Conservation (phyloP, 2,888 invertebrate species). For the Diplazon laetatorius region DNA sequence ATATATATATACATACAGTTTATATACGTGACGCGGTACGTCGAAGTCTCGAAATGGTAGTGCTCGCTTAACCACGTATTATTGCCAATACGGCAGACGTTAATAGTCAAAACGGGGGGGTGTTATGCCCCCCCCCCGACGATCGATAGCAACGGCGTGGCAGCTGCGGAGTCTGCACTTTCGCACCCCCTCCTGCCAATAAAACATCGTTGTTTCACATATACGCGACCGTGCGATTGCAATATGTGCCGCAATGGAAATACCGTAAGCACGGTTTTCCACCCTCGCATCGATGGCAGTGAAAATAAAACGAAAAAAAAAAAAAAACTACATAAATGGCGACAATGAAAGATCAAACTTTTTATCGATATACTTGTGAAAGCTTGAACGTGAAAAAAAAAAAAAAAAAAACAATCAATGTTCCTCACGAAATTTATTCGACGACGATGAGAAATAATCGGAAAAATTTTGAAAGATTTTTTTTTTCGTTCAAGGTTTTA, state of each 20-base stretch:
- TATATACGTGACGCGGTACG: slow-evolving; percentile 38
- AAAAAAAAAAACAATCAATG: no score
- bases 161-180: slow-evolving; percentile 32
- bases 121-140: slow-evolving; percentile 64
- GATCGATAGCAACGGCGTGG: slow-evolving; percentile 44
- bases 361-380: neutral
- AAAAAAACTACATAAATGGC: no score
- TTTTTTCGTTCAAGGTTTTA: no score
- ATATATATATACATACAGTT: neutral
- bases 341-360: neutral
- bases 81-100: slow-evolving; percentile 63
- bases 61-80: slow-evolving; percentile 60
- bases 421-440: neutral
- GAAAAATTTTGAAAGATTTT: no score
- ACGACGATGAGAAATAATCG: no score
- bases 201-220: slow-evolving; percentile 17
- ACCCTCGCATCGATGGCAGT: neutral
- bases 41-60: slow-evolving; percentile 39
- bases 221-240: slow-evolving; percentile 10
- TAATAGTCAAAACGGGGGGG: slow-evolving; percentile 66
- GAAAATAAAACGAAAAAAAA: no score
- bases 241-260: slow-evolving; percentile 5
- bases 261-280: neutral
- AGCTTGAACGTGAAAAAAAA: neutral
- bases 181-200: slow-evolving; percentile 31